Percentiles rank a stretch among this genome's conserved stretches.
Evolutionary conservation across 2,888 invertebrate species (phyloP).

Genomic region (Melinaea marsaeus): DNA sequence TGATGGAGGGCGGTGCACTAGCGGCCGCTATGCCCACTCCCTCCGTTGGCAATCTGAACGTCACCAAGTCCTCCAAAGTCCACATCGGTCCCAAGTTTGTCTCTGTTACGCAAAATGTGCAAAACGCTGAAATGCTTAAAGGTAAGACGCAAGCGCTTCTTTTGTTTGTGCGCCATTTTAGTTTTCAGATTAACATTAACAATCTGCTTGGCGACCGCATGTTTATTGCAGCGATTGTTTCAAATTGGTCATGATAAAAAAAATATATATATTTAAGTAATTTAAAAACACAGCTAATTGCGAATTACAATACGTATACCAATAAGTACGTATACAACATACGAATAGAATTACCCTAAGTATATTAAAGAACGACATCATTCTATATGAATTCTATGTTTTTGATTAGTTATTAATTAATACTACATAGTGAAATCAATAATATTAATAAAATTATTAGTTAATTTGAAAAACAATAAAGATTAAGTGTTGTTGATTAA

Average conservation of each 20-base stretch:
- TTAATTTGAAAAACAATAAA: background rate
- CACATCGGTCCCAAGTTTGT: constrained; percentile 66
- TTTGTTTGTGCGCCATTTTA: constrained; percentile 13
- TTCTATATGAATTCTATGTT: too few relatives aligned
- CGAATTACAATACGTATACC: constrained; percentile 2
- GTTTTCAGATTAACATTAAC: constrained; percentile 10
- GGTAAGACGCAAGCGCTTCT: constrained; percentile 46
- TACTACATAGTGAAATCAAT: too few relatives aligned
- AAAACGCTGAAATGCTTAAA: constrained; percentile 63
- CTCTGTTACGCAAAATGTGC: constrained; percentile 61
- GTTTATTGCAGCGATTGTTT: background rate
- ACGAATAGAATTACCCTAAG: too few relatives aligned
- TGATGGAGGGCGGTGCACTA: constrained; percentile 43
- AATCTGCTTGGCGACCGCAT: constrained; percentile 1
- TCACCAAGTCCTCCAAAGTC: constrained; percentile 54
- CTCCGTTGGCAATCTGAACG: constrained; percentile 49
- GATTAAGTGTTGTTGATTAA: too few relatives aligned
- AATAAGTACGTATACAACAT: too few relatives aligned
- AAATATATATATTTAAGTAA: background rate
- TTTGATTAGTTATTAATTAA: too few relatives aligned
- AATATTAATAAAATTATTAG: too few relatives aligned
- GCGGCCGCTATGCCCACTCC: constrained; percentile 41
- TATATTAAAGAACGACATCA: too few relatives aligned
- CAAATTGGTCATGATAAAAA: background rate
- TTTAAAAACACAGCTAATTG: constrained; percentile 11